phyloP scores from a whole-genome alignment of 2,113 vertebrate species.

The Pagrus major region DNA sequence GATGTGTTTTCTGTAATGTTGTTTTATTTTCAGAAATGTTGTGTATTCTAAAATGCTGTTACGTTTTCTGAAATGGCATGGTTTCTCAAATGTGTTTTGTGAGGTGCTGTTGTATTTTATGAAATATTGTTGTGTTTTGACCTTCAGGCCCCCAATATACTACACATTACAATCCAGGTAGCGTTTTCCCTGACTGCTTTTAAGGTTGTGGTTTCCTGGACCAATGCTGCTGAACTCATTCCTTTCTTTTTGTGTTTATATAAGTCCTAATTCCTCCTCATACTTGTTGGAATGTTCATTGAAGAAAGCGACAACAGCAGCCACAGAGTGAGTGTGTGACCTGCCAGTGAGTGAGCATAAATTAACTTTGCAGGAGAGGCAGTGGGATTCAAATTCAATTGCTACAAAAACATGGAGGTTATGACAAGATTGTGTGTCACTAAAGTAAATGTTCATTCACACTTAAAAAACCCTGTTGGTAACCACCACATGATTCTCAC shows the following conservation, averaged over 20 bases:
- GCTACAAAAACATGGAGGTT: constrained; percentile 14
- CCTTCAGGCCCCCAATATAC: no score
- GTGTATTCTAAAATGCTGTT: no score
- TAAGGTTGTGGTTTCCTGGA: constrained; percentile 65
- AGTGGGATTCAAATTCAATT: not conserved
- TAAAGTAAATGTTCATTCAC: constrained; percentile 5
- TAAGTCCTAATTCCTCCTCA: constrained; percentile 37
- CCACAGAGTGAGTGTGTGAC: constrained; percentile 16
- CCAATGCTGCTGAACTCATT: constrained; percentile 36
- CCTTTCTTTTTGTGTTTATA: constrained; percentile 38
- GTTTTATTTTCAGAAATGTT: no score
- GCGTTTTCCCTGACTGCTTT: constrained; percentile 63
- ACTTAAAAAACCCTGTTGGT: constrained; percentile 39
- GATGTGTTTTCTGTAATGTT: no score
- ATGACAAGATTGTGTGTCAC: constrained; percentile 45
- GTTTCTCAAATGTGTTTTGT: no score
- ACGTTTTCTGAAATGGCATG: no score
- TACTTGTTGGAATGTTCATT: constrained; percentile 36
- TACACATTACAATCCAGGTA: constrained; percentile 43
- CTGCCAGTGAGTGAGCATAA: constrained; percentile 27
- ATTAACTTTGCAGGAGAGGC: constrained; percentile 4
- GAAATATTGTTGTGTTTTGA: no score
- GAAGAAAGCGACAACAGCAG: constrained; percentile 34
- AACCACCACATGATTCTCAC: constrained; percentile 61
- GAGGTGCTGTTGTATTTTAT: no score